Evolutionary conservation across 2,888 invertebrate genomes (phyloP).

Genomic region (Leptinotarsa haldemani): DNA sequence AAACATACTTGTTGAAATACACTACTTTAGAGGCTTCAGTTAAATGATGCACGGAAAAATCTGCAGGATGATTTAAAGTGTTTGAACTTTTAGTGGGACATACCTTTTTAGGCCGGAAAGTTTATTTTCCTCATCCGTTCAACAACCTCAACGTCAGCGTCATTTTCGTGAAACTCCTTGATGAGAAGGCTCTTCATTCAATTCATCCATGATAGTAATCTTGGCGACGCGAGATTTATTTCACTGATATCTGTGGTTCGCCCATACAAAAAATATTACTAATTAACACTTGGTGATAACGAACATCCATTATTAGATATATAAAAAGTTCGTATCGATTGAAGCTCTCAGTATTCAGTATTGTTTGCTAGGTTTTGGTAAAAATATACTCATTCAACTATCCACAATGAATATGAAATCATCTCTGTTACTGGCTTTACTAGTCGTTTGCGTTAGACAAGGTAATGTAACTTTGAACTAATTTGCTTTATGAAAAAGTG

Average conservation of each 20-base stretch:
- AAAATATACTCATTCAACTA: not conserved
- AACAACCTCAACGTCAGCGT: no score
- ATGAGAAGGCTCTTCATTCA: not conserved
- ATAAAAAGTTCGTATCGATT: not conserved
- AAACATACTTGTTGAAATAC: no score
- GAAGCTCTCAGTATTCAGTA: not conserved
- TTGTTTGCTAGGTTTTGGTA: not conserved
- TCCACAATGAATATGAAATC: not conserved
- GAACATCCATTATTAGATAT: not conserved
- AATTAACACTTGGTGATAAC: constrained; percentile 1
- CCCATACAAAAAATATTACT: not conserved
- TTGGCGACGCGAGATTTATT: not conserved
- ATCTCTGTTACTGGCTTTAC: not conserved
- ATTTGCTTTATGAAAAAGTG: not conserved
- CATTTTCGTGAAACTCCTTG: no score
- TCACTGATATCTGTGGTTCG: not conserved
- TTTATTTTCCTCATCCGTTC: no score
- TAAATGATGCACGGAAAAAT: no score
- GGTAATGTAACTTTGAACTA: not conserved
- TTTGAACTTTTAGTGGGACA: no score
- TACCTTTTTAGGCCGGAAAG: no score
- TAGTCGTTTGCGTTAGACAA: constrained; percentile 4
- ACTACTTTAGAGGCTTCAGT: no score
- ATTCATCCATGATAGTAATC: not conserved
- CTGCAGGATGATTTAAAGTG: no score